A percentile compares a stretch with the other conserved stretches of the same genome.
Evolutionary conservation across 1,140 invertebrate genomes (phyloP).

Genomic region (Anthonomus grandis): DNA sequence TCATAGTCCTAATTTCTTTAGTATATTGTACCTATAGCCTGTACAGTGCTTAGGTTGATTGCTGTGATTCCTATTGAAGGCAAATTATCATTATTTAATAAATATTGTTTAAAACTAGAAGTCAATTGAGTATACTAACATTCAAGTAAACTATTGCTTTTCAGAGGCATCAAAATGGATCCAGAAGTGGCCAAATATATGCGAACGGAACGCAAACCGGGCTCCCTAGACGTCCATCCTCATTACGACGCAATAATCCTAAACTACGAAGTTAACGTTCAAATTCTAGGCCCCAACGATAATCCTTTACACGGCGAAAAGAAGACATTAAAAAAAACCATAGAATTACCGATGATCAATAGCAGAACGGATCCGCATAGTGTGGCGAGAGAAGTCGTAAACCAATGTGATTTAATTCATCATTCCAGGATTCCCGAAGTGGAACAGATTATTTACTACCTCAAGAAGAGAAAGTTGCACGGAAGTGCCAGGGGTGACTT

Average conservation of each 20-base stretch:
- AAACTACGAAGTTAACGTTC: conserved; percentile 85
- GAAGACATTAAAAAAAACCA: conserved; percentile 81
- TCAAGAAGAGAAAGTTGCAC: conserved; percentile 73
- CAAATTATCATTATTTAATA: too few relatives aligned
- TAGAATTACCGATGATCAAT: conserved; percentile 80
- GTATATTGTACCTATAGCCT: too few relatives aligned
- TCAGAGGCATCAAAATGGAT: too few relatives aligned
- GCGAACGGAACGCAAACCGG: conserved; percentile 73
- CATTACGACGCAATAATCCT: conserved; percentile 86
- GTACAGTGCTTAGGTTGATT: too few relatives aligned
- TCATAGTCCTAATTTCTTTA: too few relatives aligned
- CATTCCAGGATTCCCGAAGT: conserved; percentile 80
- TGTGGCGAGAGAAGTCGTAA: conserved; percentile 82
- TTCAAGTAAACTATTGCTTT: too few relatives aligned
- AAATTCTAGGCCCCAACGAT: conserved; percentile 77
- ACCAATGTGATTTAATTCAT: conserved; percentile 87
- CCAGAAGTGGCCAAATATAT: conserved; percentile 60
- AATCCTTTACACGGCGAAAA: conserved; percentile 82
- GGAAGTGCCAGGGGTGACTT: conserved; percentile 32
- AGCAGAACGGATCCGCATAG: conserved; percentile 74
- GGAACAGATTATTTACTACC: conserved; percentile 87
- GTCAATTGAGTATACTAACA: too few relatives aligned
- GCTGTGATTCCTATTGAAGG: too few relatives aligned
- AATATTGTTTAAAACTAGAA: too few relatives aligned
- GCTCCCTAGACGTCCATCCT: conserved; percentile 85